These are phyloP conservation scores for Asteroscopus sphinx DNA, from an alignment of 2,888 invertebrate genomes.

Conservation along the genomic window DNA sequence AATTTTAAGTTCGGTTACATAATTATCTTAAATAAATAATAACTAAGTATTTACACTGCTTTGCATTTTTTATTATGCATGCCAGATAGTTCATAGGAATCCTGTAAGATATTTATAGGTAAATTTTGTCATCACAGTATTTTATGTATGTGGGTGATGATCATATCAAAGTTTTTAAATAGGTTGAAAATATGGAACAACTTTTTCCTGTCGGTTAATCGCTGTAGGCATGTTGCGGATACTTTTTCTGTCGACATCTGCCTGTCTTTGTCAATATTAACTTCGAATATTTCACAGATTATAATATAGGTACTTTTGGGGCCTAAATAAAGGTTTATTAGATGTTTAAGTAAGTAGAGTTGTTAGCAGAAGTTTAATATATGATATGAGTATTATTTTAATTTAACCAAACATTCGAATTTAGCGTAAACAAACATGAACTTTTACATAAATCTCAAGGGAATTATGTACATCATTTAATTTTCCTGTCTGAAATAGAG, in stretches of 20 bases:
- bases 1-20: slow-evolving; percentile 79
- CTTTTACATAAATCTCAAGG: not conserved
- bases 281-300: slow-evolving; percentile 22
- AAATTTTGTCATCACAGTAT: slow-evolving; percentile 48
- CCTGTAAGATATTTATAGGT: slow-evolving; percentile 73
- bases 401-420: not conserved
- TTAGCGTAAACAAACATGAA: not conserved
- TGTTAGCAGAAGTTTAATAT: not conserved
- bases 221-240: slow-evolving; percentile 21
- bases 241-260: slow-evolving; percentile 26
- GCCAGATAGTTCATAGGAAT: slow-evolving; percentile 85
- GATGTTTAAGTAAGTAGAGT: not conserved
- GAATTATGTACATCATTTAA: too few species aligned
- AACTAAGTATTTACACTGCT: slow-evolving; percentile 83
- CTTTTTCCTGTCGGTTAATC: slow-evolving; percentile 16
- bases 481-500: too few species aligned
- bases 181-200: slow-evolving; percentile 23
- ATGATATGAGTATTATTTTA: not conserved
- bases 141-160: slow-evolving; percentile 36
- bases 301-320: too few species aligned
- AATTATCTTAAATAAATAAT: slow-evolving; percentile 70
- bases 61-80: slow-evolving; percentile 89
- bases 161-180: slow-evolving; percentile 16
- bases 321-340: too few species aligned
- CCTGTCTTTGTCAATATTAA: slow-evolving; percentile 34